Percentiles rank a stretch among this genome's conserved stretches.
Evolutionary conservation across 2,797 vertebrate genomes (phyloP).

Genomic region (Todus mexicanus): DNA sequence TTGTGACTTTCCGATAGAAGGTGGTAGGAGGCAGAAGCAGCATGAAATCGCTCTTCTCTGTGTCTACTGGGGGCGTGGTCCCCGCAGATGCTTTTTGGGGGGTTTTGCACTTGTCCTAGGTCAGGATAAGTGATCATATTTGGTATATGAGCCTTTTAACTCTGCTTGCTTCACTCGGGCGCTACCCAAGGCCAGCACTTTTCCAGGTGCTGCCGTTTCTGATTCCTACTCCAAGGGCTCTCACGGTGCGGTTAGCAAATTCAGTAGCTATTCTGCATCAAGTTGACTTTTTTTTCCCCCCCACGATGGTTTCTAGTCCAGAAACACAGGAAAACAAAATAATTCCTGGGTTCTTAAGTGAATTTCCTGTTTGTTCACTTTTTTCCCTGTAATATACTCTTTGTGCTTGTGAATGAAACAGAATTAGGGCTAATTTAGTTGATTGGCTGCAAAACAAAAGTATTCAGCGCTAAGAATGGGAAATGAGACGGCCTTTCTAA

Average conservation of each 20-base stretch:
- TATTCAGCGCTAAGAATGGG: slow-evolving; percentile 59
- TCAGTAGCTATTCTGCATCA: neutral
- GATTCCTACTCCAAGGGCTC: neutral
- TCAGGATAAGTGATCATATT: accelerated
- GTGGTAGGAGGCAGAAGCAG: neutral
- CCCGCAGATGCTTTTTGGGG: neutral
- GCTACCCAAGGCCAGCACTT: neutral
- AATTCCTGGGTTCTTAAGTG: slow-evolving; percentile 9
- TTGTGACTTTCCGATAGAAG: neutral
- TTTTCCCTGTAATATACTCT: slow-evolving; percentile 35
- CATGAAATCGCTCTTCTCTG: neutral
- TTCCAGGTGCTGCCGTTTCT: neutral
- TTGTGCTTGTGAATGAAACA: slow-evolving; percentile 59
- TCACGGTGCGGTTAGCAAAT: neutral
- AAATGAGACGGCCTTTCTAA: slow-evolving; percentile 63
- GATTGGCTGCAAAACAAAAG: slow-evolving; percentile 69
- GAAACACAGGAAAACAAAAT: neutral
- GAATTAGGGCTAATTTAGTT: slow-evolving; percentile 67
- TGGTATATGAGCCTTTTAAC: neutral
- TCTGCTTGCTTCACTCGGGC: neutral
- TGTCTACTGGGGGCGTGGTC: neutral
- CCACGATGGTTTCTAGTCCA: neutral
- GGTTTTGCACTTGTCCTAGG: neutral
- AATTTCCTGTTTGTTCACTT: slow-evolving; percentile 22
- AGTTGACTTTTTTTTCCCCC: neutral